Conservation (phyloP, 2,888 invertebrate genomes). For the Nasonovia ribisnigri region DNA sequence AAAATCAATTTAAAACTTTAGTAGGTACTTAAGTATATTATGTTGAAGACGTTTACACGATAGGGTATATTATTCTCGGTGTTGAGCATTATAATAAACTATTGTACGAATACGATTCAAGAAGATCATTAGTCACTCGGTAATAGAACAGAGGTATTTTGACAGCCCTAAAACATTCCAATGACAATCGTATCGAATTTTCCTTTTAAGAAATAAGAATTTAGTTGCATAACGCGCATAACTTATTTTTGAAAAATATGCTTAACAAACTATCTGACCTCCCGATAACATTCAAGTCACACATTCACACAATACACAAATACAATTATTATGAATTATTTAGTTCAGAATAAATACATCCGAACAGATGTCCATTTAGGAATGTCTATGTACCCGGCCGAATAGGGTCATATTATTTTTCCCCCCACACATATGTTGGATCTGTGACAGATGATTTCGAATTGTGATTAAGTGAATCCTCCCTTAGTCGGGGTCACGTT, state of each 20-base stretch:
- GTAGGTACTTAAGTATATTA: not conserved
- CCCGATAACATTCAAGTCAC: constrained; percentile 52
- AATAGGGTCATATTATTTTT: constrained; percentile 32
- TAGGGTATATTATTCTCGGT: not conserved
- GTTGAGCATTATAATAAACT: not conserved
- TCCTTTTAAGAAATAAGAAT: not conserved
- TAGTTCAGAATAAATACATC: constrained; percentile 46
- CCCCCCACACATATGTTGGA: not conserved
- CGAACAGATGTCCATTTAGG: constrained; percentile 34
- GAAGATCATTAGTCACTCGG: constrained; percentile 49
- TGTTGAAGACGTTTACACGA: constrained; percentile 21
- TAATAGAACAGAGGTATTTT: constrained; percentile 41
- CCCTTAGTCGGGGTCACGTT: constrained; percentile 53
- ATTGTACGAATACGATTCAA: constrained; percentile 8
- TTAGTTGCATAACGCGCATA: constrained; percentile 16
- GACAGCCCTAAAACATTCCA: constrained; percentile 49
- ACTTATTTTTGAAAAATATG: constrained; percentile 53
- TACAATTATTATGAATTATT: constrained; percentile 47
- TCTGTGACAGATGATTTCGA: constrained; percentile 62
- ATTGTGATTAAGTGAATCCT: constrained; percentile 62
- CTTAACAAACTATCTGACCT: constrained; percentile 54
- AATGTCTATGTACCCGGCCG: not conserved
- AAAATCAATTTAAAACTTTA: not conserved
- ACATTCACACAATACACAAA: not conserved
- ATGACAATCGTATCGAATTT: constrained; percentile 60